Percentiles rank a stretch among this genome's conserved stretches.
These are phyloP conservation scores for Xestia xanthographa DNA, from an alignment of 2,888 invertebrate genomes.

Conservation along the genomic window DNA sequence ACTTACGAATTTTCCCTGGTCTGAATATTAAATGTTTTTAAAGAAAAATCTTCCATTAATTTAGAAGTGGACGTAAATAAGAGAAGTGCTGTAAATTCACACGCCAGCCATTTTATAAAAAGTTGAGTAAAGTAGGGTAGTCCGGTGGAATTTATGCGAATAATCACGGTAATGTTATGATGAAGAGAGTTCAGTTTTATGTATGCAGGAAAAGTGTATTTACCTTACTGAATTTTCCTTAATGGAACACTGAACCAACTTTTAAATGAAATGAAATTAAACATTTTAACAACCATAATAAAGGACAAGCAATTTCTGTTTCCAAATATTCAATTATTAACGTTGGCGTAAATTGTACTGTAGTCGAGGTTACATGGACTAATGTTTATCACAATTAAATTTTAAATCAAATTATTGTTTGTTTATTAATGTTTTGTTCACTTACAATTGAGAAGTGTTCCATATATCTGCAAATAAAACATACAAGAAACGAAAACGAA, in stretches of 20 bases:
- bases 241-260: not conserved
- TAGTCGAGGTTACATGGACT: too few species aligned
- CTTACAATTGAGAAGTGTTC: not conserved
- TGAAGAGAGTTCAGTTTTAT: slow-evolving; percentile 43
- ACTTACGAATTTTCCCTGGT: slow-evolving; percentile 76
- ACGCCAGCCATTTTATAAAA: slow-evolving; percentile 39
- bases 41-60: slow-evolving; percentile 67
- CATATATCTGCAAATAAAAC: not conserved
- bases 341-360: too few species aligned
- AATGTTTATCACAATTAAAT: too few species aligned
- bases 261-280: not conserved
- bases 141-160: slow-evolving; percentile 52
- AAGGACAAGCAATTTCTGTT: too few species aligned
- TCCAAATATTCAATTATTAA: too few species aligned
- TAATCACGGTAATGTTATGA: slow-evolving; percentile 37
- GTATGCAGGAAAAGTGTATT: slow-evolving; percentile 28
- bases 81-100: slow-evolving; percentile 59
- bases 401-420: too few species aligned
- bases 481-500: not conserved
- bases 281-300: not conserved
- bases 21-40: slow-evolving; percentile 74
- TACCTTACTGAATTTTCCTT: not conserved
- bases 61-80: slow-evolving; percentile 64
- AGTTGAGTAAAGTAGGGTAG: slow-evolving; percentile 41
- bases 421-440: too few species aligned